phyloP scores from a whole-genome alignment of 1,140 invertebrate genomes.

The Tetramorium alpestre region DNA sequence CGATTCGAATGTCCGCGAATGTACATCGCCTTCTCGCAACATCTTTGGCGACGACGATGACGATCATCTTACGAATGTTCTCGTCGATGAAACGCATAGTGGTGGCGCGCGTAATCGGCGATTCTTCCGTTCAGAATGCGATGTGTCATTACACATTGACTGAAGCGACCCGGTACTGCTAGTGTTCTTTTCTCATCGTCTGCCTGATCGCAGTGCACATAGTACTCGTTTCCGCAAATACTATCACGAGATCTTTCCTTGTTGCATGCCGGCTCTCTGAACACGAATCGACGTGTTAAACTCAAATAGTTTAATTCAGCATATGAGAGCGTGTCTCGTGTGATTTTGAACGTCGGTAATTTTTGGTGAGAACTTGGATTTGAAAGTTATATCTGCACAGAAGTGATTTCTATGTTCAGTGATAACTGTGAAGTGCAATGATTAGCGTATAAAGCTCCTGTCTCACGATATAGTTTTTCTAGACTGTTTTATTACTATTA shows the following conservation, averaged over 20 bases:
- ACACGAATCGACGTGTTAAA: not conserved
- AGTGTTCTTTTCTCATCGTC: not conserved
- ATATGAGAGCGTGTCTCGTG: slow-evolving; percentile 36
- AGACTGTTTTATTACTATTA: not conserved
- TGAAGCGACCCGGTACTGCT: not conserved
- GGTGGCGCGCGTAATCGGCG: not conserved
- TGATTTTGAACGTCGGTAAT: not conserved
- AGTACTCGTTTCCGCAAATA: slow-evolving; percentile 39
- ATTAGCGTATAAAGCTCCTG: not conserved
- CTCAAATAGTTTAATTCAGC: slow-evolving; percentile 7
- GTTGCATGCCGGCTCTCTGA: not conserved
- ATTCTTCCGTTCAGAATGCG: slow-evolving; percentile 52
- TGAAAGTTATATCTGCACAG: not conserved
- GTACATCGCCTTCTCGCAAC: slow-evolving; percentile 22
- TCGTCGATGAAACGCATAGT: not conserved
- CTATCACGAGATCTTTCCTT: slow-evolving; percentile 11
- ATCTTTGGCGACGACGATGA: not conserved
- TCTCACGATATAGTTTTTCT: not conserved
- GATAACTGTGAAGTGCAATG: not conserved
- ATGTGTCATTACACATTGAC: slow-evolving; percentile 75
- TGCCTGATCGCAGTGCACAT: not conserved
- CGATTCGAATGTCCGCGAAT: slow-evolving; percentile 1
- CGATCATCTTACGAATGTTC: not conserved
- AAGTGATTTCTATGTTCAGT: not conserved
- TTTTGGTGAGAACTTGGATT: not conserved